These are phyloP conservation scores for Sturnira hondurensis DNA, from an alignment of 2,113 vertebrate genomes.

Conservation along the genomic window DNA sequence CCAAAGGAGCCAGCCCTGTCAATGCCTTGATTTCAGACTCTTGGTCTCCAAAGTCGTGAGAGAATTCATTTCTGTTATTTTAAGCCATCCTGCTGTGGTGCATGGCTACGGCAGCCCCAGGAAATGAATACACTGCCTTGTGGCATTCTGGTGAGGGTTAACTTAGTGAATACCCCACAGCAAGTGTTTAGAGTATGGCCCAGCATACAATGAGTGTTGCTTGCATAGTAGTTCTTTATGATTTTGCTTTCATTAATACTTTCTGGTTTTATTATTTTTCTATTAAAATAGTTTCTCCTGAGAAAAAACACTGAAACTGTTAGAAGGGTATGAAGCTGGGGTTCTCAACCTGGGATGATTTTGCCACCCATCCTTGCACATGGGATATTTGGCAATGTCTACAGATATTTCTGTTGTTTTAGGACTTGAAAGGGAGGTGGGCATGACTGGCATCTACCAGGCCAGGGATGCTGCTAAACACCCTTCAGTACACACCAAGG, in stretches of 20 bases:
- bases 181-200: background rate
- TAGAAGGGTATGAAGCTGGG: background rate
- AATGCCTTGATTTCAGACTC: fast-evolving
- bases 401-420: background rate
- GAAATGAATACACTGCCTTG: background rate
- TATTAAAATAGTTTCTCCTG: background rate
- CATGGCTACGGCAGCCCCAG: background rate
- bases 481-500: background rate
- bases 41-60: background rate
- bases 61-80: background rate
- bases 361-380: too few species aligned
- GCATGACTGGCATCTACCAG: background rate
- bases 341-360: background rate
- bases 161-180: fast-evolving
- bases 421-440: too few species aligned
- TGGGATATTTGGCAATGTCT: background rate
- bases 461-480: background rate
- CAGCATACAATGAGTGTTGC: too few species aligned
- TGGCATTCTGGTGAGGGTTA: background rate
- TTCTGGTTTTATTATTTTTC: background rate
- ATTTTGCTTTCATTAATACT: background rate
- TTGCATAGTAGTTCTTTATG: background rate
- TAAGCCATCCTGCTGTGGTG: too few species aligned
- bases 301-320: background rate
- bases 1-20: background rate